phyloP scores from a whole-genome alignment of 2,797 vertebrate genomes.

The Sebastes jordani region DNA sequence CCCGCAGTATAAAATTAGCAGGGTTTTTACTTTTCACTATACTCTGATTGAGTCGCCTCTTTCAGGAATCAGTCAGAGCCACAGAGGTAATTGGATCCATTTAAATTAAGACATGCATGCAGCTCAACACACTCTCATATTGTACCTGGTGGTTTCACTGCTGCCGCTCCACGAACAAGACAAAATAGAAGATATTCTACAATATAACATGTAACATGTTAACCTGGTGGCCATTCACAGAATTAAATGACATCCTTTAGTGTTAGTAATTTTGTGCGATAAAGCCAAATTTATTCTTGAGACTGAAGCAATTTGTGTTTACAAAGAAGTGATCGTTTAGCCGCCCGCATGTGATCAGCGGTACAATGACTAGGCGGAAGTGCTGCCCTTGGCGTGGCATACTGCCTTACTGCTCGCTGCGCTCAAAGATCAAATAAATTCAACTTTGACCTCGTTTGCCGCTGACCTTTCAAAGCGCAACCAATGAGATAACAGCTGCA shows the following conservation, averaged over 20 bases:
- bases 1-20: slow-evolving; percentile 22
- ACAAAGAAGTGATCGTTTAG: background rate
- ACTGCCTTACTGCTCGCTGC: fast-evolving
- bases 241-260: background rate
- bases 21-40: slow-evolving; percentile 21
- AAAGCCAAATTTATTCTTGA: background rate
- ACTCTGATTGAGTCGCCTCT: slow-evolving; percentile 28
- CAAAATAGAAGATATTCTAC: background rate
- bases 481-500: too few relatives aligned
- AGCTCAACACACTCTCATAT: background rate
- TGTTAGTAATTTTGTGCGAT: background rate
- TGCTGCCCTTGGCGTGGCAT: fast-evolving
- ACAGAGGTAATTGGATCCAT: slow-evolving; percentile 35
- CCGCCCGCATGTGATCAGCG: too few relatives aligned
- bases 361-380: too few relatives aligned
- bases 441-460: too few relatives aligned
- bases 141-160: background rate
- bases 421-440: too few relatives aligned
- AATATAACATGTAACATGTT: background rate
- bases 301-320: background rate
- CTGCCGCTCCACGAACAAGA: background rate
- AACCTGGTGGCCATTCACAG: background rate
- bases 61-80: slow-evolving; percentile 1
- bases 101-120: slow-evolving; percentile 7
- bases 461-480: too few relatives aligned